Percentiles rank a stretch among this genome's conserved stretches.
These are phyloP conservation scores for Meiosimyza platycephala DNA, from an alignment of 2,888 invertebrate genomes.

Conservation along the genomic window DNA sequence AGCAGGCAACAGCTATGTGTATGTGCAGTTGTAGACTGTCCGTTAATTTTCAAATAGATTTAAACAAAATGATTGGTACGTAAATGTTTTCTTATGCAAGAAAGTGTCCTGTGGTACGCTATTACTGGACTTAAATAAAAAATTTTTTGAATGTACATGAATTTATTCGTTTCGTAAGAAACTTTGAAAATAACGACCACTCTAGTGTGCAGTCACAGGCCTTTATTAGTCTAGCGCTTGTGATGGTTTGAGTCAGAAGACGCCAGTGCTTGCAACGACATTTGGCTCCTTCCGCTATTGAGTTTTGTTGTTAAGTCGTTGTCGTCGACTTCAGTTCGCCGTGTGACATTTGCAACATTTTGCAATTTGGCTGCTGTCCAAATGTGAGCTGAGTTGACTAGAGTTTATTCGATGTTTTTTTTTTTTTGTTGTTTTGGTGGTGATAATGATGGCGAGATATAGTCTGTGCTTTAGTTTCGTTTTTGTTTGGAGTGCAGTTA, in stretches of 20 bases:
- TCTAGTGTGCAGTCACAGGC: too few relatives aligned
- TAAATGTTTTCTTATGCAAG: too few relatives aligned
- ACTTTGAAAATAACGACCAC: too few relatives aligned
- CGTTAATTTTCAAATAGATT: too few relatives aligned
- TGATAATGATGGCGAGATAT: neutral
- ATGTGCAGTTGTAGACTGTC: neutral
- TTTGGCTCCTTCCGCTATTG: constrained; percentile 25
- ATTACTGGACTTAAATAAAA: too few relatives aligned
- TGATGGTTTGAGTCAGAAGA: neutral
- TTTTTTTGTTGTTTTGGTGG: neutral
- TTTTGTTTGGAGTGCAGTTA: neutral
- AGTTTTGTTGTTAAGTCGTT: neutral
- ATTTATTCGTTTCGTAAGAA: too few relatives aligned
- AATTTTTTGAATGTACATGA: too few relatives aligned
- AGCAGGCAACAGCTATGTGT: neutral
- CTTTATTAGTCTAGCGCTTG: neutral
- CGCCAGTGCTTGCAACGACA: constrained; percentile 25
- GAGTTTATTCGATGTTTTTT: constrained; percentile 1
- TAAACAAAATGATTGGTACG: too few relatives aligned
- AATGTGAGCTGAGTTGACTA: constrained; percentile 28
- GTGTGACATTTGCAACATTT: constrained; percentile 34
- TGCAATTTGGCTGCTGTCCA: constrained; percentile 44
- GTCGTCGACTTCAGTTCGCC: constrained; percentile 12
- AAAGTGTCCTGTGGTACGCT: too few relatives aligned
- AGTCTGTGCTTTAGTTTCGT: constrained; percentile 1